These are phyloP conservation scores for Talpa occidentalis DNA, from an alignment of 2,113 vertebrate genomes.

Conservation along the genomic window DNA sequence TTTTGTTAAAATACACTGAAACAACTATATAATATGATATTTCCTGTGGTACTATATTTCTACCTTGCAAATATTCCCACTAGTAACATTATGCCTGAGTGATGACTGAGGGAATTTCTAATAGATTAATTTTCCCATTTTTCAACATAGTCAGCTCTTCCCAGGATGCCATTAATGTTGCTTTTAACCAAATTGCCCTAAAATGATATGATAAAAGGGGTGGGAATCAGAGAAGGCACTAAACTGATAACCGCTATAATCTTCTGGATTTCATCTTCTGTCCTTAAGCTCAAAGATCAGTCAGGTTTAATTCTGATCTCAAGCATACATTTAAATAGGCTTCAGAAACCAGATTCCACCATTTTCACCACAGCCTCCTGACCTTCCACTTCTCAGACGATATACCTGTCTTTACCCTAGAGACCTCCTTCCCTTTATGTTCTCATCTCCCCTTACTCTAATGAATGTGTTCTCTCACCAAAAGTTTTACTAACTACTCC, in stretches of 20 bases:
- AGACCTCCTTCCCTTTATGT: not conserved
- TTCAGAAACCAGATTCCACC: constrained; percentile 25
- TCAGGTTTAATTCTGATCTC: not conserved
- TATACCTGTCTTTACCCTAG: not conserved
- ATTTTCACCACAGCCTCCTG: not conserved
- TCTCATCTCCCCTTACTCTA: not conserved
- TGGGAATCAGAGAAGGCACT: not conserved
- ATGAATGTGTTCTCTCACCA: not conserved
- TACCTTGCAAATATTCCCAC: constrained; percentile 68
- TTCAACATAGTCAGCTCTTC: constrained; percentile 52
- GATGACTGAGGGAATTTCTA: constrained; percentile 13
- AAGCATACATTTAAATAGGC: not conserved
- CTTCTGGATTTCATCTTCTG: constrained; percentile 14
- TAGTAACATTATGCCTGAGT: not conserved
- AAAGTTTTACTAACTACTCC: not conserved
- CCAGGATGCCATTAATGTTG: constrained; percentile 6
- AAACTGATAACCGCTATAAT: not conserved
- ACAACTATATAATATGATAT: constrained; percentile 45
- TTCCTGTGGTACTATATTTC: constrained; percentile 53
- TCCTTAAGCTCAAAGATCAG: not conserved
- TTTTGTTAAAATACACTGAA: constrained; percentile 69
- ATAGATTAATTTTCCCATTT: constrained; percentile 32
- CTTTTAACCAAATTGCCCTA: constrained; percentile 50
- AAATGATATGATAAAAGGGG: constrained; percentile 19
- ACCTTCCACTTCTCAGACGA: not conserved